phyloP scores from a whole-genome alignment of 2,797 vertebrate species.

The Anomalospiza imberbis region DNA sequence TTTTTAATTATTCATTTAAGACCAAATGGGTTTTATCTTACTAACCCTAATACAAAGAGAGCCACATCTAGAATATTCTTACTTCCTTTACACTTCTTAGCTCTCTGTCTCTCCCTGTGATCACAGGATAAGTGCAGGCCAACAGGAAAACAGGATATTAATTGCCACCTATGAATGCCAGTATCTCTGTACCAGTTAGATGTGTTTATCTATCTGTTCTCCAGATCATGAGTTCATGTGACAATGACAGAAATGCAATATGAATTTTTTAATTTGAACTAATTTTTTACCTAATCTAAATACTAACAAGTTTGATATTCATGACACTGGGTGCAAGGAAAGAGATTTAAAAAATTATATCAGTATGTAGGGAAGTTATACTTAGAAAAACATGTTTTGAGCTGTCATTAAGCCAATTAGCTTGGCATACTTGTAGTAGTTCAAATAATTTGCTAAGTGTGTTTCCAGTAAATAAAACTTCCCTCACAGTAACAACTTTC shows the following conservation, averaged over 20 bases:
- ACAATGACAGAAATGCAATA: accelerated
- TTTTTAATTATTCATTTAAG: background rate
- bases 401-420: background rate
- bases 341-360: background rate
- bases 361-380: background rate
- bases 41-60: background rate
- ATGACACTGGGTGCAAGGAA: background rate
- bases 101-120: background rate
- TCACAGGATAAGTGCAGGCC: background rate
- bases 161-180: background rate
- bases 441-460: background rate
- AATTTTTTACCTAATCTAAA: background rate
- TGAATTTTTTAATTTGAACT: background rate
- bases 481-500: background rate
- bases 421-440: background rate
- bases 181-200: background rate
- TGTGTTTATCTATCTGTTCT: background rate
- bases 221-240: background rate
- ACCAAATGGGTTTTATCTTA: background rate
- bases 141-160: background rate
- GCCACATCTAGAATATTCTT: background rate
- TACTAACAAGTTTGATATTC: background rate
- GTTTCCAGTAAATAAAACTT: background rate
- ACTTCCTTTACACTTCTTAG: background rate
- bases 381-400: background rate